Evolutionary conservation across 2,113 vertebrate species (phyloP), one percentile per base, ranked within the genome.

Genomic region (Donacobius atricapilla): DNA sequence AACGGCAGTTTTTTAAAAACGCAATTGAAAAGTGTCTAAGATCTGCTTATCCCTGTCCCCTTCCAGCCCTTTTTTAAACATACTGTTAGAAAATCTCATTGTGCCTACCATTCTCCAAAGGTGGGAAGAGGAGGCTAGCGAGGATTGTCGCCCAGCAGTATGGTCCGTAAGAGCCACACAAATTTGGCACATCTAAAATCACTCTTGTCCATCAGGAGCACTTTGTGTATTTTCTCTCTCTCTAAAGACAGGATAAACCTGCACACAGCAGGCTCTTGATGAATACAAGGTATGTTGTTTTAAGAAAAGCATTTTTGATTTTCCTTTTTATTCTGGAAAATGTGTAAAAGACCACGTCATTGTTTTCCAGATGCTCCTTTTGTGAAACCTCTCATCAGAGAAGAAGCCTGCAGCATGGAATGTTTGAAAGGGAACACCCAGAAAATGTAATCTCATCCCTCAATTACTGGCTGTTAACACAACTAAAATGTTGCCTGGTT

Each of bases 221-320:
- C 51, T 95, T 96, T 89, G 90, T 91, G 57, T 40, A 90, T 93
- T 96, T 95, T 97, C 83, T 95, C 84, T 93, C 73, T 89, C 42
- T 65, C 44, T 54, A 90, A 78, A 76, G 94, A 66, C 56, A 69
- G 90, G 83, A 90, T 96, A 96, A 95, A 96, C 89, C 60, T 89
- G 48, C 66, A 61, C 85, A 31, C 91, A 94, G 77, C 70, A 91
- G 89, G 91, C 45, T 92, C 69, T 44, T 79, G 51, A 91, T n/a
- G 89, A 96, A 95, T 76, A 84, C 47, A 95, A 87, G 61, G 25
- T 14, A 27, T 30, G 22, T 11, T 8, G 0, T 78, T 89, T 86
- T 37, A 92, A 89, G 64, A 39, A 93, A 93, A 92, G 35, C 8
- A 27, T 83, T 84, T 79, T 35, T 25, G 8, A 22, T 8, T 28